Percentiles rank a stretch among this genome's conserved stretches.
Conservation (phyloP, 2,797 vertebrate genomes). For the Poecile montanus region DNA sequence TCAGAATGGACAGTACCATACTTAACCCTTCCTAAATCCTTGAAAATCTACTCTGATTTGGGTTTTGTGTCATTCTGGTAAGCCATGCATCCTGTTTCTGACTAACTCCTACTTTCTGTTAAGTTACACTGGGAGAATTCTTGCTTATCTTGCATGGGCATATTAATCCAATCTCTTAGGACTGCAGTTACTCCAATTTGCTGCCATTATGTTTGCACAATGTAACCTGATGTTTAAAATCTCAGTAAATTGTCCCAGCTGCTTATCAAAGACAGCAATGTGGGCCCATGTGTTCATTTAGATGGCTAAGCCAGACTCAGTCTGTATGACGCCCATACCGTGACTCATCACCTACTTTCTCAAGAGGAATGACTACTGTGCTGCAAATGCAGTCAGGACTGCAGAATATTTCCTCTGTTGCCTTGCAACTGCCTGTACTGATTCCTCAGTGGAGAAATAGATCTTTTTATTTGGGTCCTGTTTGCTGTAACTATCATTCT, state of each 20-base stretch:
- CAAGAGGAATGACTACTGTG: slow-evolving; percentile 1
- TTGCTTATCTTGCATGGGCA: background rate
- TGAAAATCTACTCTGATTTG: background rate
- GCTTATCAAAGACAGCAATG: background rate
- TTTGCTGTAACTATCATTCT: background rate
- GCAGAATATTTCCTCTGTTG: slow-evolving; percentile 38
- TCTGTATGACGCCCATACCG: background rate
- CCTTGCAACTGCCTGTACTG: slow-evolving; percentile 5
- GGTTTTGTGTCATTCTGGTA: background rate
- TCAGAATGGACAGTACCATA: background rate
- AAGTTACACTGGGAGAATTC: background rate
- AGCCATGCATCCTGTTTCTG: background rate
- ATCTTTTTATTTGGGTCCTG: background rate
- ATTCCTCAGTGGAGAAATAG: background rate
- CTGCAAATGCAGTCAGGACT: background rate
- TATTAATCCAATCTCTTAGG: background rate
- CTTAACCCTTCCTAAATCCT: background rate
- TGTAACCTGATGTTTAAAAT: background rate
- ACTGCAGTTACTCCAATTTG: background rate
- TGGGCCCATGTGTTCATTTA: background rate
- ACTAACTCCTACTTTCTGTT: background rate
- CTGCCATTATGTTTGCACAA: slow-evolving; percentile 8
- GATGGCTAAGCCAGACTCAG: background rate
- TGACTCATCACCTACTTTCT: slow-evolving; percentile 54
- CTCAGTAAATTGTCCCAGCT: slow-evolving; percentile 7